phyloP scores from a whole-genome alignment of 2,113 vertebrate genomes.

The Scophthalmus maximus region DNA sequence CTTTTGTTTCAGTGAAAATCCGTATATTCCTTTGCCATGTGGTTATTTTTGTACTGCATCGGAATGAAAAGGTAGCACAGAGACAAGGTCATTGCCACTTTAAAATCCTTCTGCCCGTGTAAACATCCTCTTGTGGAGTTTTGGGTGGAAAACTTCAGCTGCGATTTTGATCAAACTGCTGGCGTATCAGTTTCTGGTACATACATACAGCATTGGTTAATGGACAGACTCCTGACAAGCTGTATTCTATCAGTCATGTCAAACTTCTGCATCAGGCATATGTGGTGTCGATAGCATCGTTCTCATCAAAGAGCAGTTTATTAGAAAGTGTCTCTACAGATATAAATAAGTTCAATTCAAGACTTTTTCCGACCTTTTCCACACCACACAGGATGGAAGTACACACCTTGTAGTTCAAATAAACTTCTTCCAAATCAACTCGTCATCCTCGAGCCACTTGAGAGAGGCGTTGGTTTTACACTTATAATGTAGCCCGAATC shows the following conservation, averaged over 20 bases:
- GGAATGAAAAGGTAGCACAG: neutral
- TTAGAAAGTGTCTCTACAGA: no score
- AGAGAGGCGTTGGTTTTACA: no score
- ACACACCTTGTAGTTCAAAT: no score
- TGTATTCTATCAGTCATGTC: neutral
- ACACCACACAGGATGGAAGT: no score
- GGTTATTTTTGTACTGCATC: neutral
- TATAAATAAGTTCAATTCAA: no score
- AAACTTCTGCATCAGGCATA: neutral
- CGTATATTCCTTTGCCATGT: neutral
- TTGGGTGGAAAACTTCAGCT: neutral
- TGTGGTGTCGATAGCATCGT: neutral
- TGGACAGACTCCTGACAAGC: neutral
- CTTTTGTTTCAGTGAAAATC: neutral
- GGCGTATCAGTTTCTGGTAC: no score
- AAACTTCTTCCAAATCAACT: no score
- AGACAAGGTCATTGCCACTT: neutral
- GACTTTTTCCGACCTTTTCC: no score
- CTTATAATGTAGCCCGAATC: no score
- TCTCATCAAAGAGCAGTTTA: slow-evolving; percentile 7
- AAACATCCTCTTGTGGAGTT: slow-evolving; percentile 10
- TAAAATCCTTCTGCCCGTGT: neutral
- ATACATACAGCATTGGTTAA: no score
- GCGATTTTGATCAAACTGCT: no score
- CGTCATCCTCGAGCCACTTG: no score